These are phyloP conservation scores for Copidosoma aretas DNA, from an alignment of 2,888 invertebrate species.

Conservation along the genomic window DNA sequence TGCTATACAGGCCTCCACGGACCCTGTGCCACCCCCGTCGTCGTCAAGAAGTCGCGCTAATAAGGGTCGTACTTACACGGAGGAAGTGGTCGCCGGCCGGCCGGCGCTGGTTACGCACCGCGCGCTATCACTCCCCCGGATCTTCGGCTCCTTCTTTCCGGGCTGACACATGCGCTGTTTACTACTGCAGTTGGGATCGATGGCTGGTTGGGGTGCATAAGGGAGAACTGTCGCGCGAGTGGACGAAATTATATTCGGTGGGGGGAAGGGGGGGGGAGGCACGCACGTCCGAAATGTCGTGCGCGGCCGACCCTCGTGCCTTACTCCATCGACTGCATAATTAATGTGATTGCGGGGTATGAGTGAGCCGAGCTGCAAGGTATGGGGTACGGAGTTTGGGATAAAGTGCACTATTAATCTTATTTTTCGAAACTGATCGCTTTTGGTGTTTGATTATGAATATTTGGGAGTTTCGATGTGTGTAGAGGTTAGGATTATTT, in stretches of 20 bases:
- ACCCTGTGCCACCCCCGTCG: too few species aligned
- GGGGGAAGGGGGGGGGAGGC: slow-evolving; percentile 5
- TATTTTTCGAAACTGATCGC: too few species aligned
- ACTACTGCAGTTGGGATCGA: slow-evolving; percentile 22
- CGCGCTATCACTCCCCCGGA: neutral
- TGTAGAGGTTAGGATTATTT: too few species aligned
- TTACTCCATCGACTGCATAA: slow-evolving; percentile 54
- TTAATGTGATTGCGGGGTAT: slow-evolving; percentile 48
- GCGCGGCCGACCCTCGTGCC: slow-evolving; percentile 1
- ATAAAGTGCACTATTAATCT: too few species aligned
- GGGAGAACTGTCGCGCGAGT: neutral
- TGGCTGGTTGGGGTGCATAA: slow-evolving; percentile 5
- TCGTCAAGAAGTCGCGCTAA: too few species aligned
- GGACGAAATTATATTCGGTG: slow-evolving; percentile 36
- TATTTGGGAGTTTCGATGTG: too few species aligned
- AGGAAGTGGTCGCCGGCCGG: neutral
- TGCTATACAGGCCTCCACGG: too few species aligned
- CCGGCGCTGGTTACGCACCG: too few species aligned
- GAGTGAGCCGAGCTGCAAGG: neutral
- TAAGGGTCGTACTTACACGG: neutral
- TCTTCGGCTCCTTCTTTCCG: neutral
- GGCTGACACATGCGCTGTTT: slow-evolving; percentile 6
- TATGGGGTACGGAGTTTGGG: neutral
- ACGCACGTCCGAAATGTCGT: slow-evolving; percentile 9
- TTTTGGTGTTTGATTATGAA: too few species aligned